Evolutionary conservation across 1,140 invertebrate species (phyloP), one percentile per base, ranked within the genome.

Genomic region (Aradophagus sp.): DNA sequence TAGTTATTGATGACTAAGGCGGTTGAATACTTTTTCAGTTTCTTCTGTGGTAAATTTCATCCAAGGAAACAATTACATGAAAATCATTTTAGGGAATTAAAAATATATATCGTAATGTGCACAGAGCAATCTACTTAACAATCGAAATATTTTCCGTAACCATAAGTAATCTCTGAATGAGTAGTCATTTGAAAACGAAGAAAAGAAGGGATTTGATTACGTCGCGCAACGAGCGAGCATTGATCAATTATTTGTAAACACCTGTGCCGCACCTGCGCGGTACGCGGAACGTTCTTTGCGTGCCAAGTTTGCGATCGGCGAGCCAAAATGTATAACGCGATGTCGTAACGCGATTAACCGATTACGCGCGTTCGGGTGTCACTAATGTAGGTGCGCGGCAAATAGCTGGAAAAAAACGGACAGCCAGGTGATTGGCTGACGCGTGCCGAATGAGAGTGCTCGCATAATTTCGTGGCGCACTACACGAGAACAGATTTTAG

Each of bases 371-470:
- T 44, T 39, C 39, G 44, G 39, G 35, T 39, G 36, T 27, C 17
- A 19, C 27, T 65, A 74, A 68, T 68, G 31, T 32, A 42, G 31
- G 29, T 13, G 48, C 29, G 38, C 29, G 31, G 16, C 58, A 50
- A 52, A 44, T 52, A 13, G 39, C 17, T 38, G 5, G 29, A 48
- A 34, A 31, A 52, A 56, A 55, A 58, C n/a, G n/a, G n/a, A 55
- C 59, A 47, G 42, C 62, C 66, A 70, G 70, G 66, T 67, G 74
- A 75, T 75, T 70, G 74, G 69, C 41, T 67, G 61, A 70, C 61
- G 56, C 68, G 55, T 52, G 52, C 61, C 62, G 58, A 66, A 66
- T 56, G 39, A 53, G 59, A 63, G 48, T 39, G 41, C 32, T 19
- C 47, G 59, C 59, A 62, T 62, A 42, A 52, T 36, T 31, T 15